phyloP scores from a whole-genome alignment of 2,113 vertebrate species.

The Macaca fascicularis region T2T-MFA8v1.1 NC_088385.1:31772501-31773000 shows the following conservation, averaged over 20 bases:
- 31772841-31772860: neutral
- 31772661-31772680: neutral
- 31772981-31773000: slow-evolving; percentile 23
- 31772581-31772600: neutral
- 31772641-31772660: too few species aligned
- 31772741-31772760: neutral
- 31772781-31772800: neutral
- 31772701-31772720: neutral
- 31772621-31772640: neutral
- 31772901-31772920: accelerated
- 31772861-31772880: neutral
- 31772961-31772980: neutral
- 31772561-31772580: neutral
- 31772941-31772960: neutral
- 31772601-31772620: neutral
- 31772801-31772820: neutral
- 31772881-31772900: neutral
- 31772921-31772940: neutral
- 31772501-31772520: neutral
- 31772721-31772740: neutral
- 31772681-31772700: neutral
- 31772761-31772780: neutral
- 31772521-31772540: neutral
- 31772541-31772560: neutral
- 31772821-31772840: neutral